Evolutionary conservation across 2,888 invertebrate genomes (phyloP).

Genomic region (Amphiduros pacificus): DNA sequence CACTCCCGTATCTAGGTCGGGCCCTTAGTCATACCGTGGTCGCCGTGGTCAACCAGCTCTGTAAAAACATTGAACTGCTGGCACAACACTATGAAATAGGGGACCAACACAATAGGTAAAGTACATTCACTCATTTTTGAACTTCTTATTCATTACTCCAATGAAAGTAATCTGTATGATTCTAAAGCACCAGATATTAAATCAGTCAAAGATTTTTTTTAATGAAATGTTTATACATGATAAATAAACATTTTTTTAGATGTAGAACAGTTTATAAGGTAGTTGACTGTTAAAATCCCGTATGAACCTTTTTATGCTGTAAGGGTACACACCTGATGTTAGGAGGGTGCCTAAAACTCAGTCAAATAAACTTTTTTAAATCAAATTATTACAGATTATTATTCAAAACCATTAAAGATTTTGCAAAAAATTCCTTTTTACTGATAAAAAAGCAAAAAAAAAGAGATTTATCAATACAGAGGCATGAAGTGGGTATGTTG

Average conservation of each 20-base stretch:
- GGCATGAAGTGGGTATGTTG: not conserved
- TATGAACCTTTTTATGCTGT: no score
- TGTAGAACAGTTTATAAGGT: no score
- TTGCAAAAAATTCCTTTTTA: no score
- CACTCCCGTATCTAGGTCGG: constrained; percentile 76
- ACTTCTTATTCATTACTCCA: no score
- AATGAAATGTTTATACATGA: not conserved
- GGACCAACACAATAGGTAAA: constrained; percentile 17
- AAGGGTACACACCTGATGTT: no score
- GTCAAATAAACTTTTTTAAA: no score
- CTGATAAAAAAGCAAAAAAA: not conserved
- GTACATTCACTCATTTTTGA: not conserved
- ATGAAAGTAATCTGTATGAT: no score
- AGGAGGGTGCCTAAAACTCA: no score
- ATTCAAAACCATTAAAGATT: no score
- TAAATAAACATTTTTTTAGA: not conserved
- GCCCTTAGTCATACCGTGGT: constrained; percentile 77
- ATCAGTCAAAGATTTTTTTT: not conserved
- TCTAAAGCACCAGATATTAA: no score
- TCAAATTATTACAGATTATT: no score
- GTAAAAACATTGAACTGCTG: constrained; percentile 74
- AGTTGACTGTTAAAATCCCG: no score
- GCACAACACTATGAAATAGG: constrained; percentile 54
- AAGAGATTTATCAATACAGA: not conserved
- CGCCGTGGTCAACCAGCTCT: constrained; percentile 78